Evolutionary conservation across 2,888 invertebrate genomes (phyloP).

Genomic region (Pseudococcus longispinus): DNA sequence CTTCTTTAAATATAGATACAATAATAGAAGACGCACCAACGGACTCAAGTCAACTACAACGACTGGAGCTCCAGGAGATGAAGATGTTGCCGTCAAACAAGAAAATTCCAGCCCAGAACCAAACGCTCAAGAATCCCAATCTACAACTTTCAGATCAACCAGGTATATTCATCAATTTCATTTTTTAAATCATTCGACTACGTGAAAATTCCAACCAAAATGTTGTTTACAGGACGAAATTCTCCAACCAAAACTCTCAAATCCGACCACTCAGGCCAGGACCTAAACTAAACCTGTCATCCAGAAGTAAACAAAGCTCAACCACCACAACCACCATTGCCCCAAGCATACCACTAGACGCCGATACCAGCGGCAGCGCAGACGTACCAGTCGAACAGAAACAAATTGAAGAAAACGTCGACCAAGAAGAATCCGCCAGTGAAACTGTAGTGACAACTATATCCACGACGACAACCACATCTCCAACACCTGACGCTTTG

Average conservation of each 20-base stretch:
- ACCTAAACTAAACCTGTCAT: slow-evolving; percentile 69
- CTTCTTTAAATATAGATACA: slow-evolving; percentile 30
- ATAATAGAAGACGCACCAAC: slow-evolving; percentile 33
- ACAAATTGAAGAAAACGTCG: slow-evolving; percentile 36
- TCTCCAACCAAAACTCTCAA: slow-evolving; percentile 20
- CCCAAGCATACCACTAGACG: background rate
- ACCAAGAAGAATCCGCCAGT: slow-evolving; percentile 16
- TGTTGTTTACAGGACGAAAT: slow-evolving; percentile 37
- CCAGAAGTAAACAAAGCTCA: slow-evolving; percentile 57
- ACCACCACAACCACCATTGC: slow-evolving; percentile 56
- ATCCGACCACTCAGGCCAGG: slow-evolving; percentile 71
- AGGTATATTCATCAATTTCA: background rate
- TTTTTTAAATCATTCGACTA: background rate
- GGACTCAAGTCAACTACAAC: background rate
- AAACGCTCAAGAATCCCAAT: slow-evolving; percentile 60
- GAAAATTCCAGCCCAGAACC: slow-evolving; percentile 64
- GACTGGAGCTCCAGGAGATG: slow-evolving; percentile 10
- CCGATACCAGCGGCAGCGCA: slow-evolving; percentile 52
- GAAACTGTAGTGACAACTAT: background rate
- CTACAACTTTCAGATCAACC: slow-evolving; percentile 53
- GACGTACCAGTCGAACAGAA: slow-evolving; percentile 54
- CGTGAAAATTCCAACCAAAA: background rate
- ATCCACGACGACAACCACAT: slow-evolving; percentile 52
- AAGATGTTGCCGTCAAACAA: slow-evolving; percentile 10
- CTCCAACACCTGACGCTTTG: slow-evolving; percentile 63